These are phyloP conservation scores for Apotomis turbidana DNA, from an alignment of 2,888 invertebrate genomes.

Conservation along the genomic window DNA sequence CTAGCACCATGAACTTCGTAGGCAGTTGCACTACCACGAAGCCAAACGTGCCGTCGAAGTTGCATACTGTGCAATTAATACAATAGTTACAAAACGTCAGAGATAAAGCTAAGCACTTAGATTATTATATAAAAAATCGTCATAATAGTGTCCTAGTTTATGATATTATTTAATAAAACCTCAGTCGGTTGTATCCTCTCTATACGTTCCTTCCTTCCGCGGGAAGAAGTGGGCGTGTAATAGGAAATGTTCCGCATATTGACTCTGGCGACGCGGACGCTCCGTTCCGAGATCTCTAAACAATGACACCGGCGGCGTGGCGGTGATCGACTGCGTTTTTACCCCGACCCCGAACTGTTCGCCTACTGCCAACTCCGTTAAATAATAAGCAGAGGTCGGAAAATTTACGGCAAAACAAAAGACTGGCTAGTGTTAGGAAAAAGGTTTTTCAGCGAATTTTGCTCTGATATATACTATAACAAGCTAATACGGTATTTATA, in stretches of 20 bases:
- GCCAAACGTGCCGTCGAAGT: too few species aligned
- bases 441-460: too few species aligned
- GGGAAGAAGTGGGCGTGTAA: slow-evolving; percentile 83
- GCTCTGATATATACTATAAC: too few species aligned
- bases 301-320: slow-evolving; percentile 68
- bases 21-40: too few species aligned
- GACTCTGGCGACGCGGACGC: slow-evolving; percentile 71
- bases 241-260: slow-evolving; percentile 84
- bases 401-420: too few species aligned
- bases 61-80: too few species aligned
- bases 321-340: slow-evolving; percentile 43
- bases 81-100: too few species aligned
- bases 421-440: too few species aligned
- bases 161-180: neutral
- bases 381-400: slow-evolving; percentile 5
- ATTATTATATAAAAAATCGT: too few species aligned
- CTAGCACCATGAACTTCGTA: too few species aligned
- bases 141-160: too few species aligned
- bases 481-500: too few species aligned
- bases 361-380: slow-evolving; percentile 19
- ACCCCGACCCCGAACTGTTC: slow-evolving; percentile 29
- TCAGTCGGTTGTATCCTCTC: slow-evolving; percentile 52
- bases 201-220: slow-evolving; percentile 61
- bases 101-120: neutral
- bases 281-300: slow-evolving; percentile 75